These are phyloP conservation scores for Drosophila ohnishii DNA, from an alignment of 1,140 invertebrate genomes.

Conservation along the genomic window DNA sequence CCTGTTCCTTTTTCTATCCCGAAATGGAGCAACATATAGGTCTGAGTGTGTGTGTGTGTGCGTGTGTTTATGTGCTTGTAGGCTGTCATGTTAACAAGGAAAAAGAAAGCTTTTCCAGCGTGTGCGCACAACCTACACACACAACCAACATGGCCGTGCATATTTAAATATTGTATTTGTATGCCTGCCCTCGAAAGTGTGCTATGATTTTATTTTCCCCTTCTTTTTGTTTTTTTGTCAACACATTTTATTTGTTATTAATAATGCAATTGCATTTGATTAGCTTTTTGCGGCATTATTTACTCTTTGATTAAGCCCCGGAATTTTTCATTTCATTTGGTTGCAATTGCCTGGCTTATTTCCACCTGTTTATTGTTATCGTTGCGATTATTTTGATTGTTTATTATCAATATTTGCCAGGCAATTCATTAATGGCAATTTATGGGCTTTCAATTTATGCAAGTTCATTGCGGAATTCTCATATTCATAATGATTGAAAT, in stretches of 20 bases:
- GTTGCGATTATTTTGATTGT: slow-evolving; percentile 30
- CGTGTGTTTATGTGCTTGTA: slow-evolving; percentile 75
- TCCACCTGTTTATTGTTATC: slow-evolving; percentile 32
- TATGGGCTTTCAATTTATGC: slow-evolving; percentile 36
- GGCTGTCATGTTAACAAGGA: slow-evolving; percentile 80
- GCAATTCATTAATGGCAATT: slow-evolving; percentile 57
- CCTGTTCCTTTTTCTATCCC: slow-evolving; percentile 26
- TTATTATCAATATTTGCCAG: slow-evolving; percentile 49
- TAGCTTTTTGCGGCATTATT: slow-evolving; percentile 41
- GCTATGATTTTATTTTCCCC: slow-evolving; percentile 23
- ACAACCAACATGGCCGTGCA: slow-evolving; percentile 40
- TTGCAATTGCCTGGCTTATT: slow-evolving; percentile 19
- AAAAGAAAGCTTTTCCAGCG: slow-evolving; percentile 54
- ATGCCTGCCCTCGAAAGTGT: slow-evolving; percentile 51
- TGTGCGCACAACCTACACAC: slow-evolving; percentile 38
- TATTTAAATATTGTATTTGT: slow-evolving; percentile 53
- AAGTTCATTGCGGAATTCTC: slow-evolving; percentile 30
- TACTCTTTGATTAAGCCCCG: slow-evolving; percentile 51
- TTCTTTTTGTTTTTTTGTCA: slow-evolving; percentile 35
- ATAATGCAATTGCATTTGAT: slow-evolving; percentile 63
- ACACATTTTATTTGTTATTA: slow-evolving; percentile 63
- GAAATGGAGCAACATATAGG: slow-evolving; percentile 50
- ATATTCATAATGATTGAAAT: slow-evolving; percentile 29
- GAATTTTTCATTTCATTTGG: slow-evolving; percentile 47
- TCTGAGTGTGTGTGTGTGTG: slow-evolving; percentile 37